Conservation (phyloP, 2,888 invertebrate genomes). For the Conchocele bisecta region DNA sequence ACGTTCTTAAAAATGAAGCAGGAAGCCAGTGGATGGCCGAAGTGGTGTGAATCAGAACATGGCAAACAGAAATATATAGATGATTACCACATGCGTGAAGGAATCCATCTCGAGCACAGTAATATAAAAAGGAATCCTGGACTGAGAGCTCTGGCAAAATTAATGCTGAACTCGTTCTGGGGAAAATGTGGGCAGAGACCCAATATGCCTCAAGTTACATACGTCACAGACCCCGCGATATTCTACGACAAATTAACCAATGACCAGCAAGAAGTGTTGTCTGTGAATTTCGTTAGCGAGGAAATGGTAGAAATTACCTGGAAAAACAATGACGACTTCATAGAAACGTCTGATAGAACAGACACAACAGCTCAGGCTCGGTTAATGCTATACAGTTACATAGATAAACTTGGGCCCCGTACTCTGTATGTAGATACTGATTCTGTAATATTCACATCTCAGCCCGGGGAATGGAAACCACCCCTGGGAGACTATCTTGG, state of each 20-base stretch:
- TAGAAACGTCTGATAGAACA: conserved; percentile 12
- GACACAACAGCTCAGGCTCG: conserved; percentile 47
- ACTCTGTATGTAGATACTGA: conserved; percentile 22
- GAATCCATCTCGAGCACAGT: conserved; percentile 15
- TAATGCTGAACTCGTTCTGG: conserved; percentile 30
- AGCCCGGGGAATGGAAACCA: conserved; percentile 40
- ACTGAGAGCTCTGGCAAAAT: conserved; percentile 24
- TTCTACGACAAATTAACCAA: conserved; percentile 27
- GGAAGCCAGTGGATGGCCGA: conserved; percentile 69
- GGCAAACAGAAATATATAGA: conserved; percentile 60
- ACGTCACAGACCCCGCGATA: background rate
- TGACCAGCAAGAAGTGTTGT: conserved; percentile 17
- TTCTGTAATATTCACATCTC: conserved; percentile 24
- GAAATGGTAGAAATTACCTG: conserved; percentile 21
- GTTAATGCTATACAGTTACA: conserved; percentile 34
- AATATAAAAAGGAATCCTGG: conserved; percentile 30
- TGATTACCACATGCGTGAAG: conserved; percentile 38
- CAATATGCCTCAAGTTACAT: conserved; percentile 12
- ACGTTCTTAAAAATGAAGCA: conserved; percentile 63
- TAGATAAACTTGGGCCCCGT: conserved; percentile 17
- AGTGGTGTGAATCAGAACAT: conserved; percentile 41
- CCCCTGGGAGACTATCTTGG: conserved; percentile 74
- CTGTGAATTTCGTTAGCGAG: conserved; percentile 21
- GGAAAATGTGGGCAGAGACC: conserved; percentile 34
- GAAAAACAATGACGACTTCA: conserved; percentile 21